phyloP scores from a whole-genome alignment of 2,888 invertebrate genomes.

The Pilophorus perplexus region DNA sequence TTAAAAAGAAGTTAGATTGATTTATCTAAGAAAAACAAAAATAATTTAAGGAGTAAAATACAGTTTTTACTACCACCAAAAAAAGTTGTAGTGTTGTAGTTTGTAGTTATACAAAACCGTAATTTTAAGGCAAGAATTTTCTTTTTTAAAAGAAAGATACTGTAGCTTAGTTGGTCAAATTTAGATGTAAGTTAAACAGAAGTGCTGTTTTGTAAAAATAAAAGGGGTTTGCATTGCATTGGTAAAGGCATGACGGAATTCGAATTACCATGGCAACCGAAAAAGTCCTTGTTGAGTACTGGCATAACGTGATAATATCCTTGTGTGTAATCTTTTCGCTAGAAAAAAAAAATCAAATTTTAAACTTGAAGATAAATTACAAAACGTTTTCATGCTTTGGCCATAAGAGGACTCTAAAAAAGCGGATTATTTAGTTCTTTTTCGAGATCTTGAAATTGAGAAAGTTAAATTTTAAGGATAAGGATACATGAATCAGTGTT shows the following conservation, averaged over 20 bases:
- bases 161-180: conserved; percentile 34
- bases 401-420: conserved; percentile 22
- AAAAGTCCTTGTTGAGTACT: conserved; percentile 17
- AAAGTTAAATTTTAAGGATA: conserved; percentile 20
- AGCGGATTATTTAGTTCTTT: not conserved
- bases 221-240: conserved; percentile 9
- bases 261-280: conserved; percentile 9
- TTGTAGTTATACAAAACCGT: conserved; percentile 24
- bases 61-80: conserved; percentile 3
- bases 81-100: conserved; percentile 37
- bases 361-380: no score
- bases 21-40: conserved; percentile 35
- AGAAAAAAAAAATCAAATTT: no score
- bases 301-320: conserved; percentile 12
- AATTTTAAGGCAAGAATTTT: conserved; percentile 23
- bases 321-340: no score
- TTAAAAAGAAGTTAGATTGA: conserved; percentile 37
- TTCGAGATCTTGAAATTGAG: no score
- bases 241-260: conserved; percentile 6
- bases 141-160: conserved; percentile 28
- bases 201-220: conserved; percentile 31
- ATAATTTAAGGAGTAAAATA: not conserved
- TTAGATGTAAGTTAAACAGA: conserved; percentile 22
- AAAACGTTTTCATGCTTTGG: no score
- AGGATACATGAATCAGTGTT: conserved; percentile 31